Evolutionary conservation across 2,888 invertebrate genomes (phyloP), one percentile per base, ranked within the genome.

Genomic region (Noctua janthina): DNA sequence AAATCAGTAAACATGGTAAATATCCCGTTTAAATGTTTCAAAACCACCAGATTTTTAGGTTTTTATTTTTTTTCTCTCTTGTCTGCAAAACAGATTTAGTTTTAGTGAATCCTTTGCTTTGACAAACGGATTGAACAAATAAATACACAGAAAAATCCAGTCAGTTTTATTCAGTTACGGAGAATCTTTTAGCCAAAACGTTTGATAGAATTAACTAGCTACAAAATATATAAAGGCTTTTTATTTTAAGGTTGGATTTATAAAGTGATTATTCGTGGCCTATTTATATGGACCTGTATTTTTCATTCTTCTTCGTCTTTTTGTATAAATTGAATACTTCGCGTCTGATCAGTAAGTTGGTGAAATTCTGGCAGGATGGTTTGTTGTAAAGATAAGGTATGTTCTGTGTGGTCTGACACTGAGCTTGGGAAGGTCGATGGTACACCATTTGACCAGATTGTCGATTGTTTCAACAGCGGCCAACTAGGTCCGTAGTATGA

Each of bases 51-150:
- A 35, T 39, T 49, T 35, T 67, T n/a, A 17, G n/a, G 13, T 29
- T 74, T 64, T 39, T 29, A 46, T 79, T 83, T 64, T 56, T 54
- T 70, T 69, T 83, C 43, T 59, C 66, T 59, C 35, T 54, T 7
- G 59, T 81, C 76, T 83, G 73, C 35, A n/a, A 81, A 76, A 17
- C 23, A 76, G 76, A 76, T 76, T 76, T 62, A 56, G 59, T 81
- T 85, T 70, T 11, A 76, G 69, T 67, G 76, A 80, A 84, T 81
- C 81, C 76, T 51, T 20, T 39, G 69, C 69, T 83, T 76, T 66
- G 15, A 73, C 29, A 84, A 75, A 70, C 15, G 39, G 66, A 76
- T 84, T 84, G 23, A 39, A 64, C 35, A 83, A 73, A 76, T 29
- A 64, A 69, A 79, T 66, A 35, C 59, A 1, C 39, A 35, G 46